Evolutionary conservation across 2,797 vertebrate species (phyloP).

Genomic region (Sebastes taczanowskii): DNA sequence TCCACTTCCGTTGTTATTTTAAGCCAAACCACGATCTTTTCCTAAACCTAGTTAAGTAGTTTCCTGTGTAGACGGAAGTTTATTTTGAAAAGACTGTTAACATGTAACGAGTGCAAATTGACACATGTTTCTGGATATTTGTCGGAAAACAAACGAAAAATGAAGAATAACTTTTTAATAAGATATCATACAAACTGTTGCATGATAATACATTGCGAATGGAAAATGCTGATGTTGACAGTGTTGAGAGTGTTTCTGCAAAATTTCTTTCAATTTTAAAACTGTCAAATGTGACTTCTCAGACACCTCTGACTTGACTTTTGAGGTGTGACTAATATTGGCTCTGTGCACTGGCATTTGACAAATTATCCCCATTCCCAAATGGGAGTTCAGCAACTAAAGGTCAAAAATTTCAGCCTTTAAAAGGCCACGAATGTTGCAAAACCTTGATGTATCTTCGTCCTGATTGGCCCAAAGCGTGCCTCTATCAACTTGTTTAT

Average conservation of each 20-base stretch:
- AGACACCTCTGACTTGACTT: background rate
- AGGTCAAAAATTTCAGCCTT: slow-evolving; percentile 42
- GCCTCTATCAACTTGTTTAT: background rate
- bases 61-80: too few species aligned
- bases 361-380: slow-evolving; percentile 19
- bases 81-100: too few species aligned
- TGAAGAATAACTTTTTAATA: too few species aligned
- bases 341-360: slow-evolving; percentile 58
- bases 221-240: too few species aligned
- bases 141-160: too few species aligned
- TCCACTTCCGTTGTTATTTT: too few species aligned
- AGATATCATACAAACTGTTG: rapidly evolving
- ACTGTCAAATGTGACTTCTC: background rate
- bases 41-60: too few species aligned
- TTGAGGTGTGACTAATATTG: slow-evolving; percentile 25
- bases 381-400: slow-evolving; percentile 22
- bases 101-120: rapidly evolving
- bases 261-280: background rate
- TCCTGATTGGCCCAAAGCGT: slow-evolving; percentile 4
- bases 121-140: too few species aligned
- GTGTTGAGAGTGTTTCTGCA: background rate
- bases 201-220: rapidly evolving
- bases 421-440: slow-evolving; percentile 37
- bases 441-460: background rate
- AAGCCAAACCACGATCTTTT: too few species aligned